Evolutionary conservation across 2,797 vertebrate genomes (phyloP).

Genomic region (Gallinago nigripennis): DNA sequence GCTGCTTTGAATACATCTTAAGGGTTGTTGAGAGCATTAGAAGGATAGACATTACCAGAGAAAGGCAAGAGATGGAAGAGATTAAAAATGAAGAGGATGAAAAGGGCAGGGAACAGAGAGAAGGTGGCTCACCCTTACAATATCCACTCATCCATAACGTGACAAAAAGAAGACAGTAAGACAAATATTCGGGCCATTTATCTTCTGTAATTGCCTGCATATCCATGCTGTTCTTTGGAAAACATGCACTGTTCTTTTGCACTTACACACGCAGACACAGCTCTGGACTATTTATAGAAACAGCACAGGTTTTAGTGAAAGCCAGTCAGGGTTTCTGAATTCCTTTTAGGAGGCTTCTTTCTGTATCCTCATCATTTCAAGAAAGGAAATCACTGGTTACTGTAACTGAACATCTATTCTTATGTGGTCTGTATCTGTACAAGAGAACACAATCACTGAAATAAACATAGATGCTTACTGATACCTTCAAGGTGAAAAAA

Average conservation of each 20-base stretch:
- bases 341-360: slow-evolving; percentile 4
- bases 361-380: background rate
- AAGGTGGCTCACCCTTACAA: background rate
- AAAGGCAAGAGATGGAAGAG: background rate
- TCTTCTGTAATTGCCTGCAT: slow-evolving; percentile 18
- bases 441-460: background rate
- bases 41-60: background rate
- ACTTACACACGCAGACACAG: background rate
- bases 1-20: background rate
- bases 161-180: background rate
- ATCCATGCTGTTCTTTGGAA: background rate
- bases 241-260: background rate
- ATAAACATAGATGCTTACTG: background rate
- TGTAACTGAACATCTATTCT: background rate
- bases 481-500: background rate
- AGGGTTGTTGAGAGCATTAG: background rate
- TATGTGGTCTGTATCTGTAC: background rate
- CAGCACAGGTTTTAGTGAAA: slow-evolving; percentile 16
- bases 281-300: slow-evolving; percentile 53
- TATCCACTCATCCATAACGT: background rate
- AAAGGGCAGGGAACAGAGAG: background rate
- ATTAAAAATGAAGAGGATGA: background rate
- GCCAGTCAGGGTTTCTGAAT: slow-evolving; percentile 5
- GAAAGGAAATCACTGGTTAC: background rate
- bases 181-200: slow-evolving; percentile 1